Conservation (phyloP, 2,797 vertebrate species). For the Lacerta agilis region DNA sequence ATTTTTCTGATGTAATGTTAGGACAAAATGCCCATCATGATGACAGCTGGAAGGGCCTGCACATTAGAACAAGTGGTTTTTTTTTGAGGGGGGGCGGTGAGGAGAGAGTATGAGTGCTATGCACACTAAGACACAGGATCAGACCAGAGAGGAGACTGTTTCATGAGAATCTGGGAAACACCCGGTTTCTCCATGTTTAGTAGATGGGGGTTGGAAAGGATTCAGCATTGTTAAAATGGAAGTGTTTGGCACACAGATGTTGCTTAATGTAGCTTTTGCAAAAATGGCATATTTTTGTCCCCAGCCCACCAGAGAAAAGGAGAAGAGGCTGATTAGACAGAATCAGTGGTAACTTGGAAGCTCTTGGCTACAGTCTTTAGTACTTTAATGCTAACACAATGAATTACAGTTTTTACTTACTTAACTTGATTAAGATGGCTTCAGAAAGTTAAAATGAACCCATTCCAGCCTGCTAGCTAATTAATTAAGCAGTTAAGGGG, state of each 20-base stretch:
- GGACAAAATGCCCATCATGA: too few species aligned
- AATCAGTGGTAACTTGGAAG: background rate
- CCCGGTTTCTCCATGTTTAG: background rate
- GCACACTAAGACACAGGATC: too few species aligned
- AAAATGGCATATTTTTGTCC: background rate
- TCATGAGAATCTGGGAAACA: background rate
- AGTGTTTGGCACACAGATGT: background rate
- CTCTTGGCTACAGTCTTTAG: background rate
- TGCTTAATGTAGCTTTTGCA: background rate
- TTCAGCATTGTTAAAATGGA: background rate
- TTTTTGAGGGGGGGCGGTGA: too few species aligned
- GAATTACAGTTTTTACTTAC: constrained; percentile 32
- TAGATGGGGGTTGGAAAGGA: background rate
- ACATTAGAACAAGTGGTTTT: too few species aligned
- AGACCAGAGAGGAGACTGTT: background rate
- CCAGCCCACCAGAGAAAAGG: background rate
- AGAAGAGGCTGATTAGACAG: constrained; percentile 20
- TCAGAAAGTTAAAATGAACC: constrained; percentile 5
- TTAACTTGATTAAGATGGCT: constrained; percentile 32
- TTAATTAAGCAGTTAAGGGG: constrained; percentile 12
- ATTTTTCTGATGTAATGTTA: too few species aligned
- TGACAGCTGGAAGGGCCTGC: too few species aligned
- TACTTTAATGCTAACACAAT: constrained; percentile 1
- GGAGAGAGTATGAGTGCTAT: too few species aligned
- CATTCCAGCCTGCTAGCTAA: constrained; percentile 21